Evolutionary conservation across 2,113 vertebrate species (phyloP).

Genomic region (Seriola rivoliana): DNA sequence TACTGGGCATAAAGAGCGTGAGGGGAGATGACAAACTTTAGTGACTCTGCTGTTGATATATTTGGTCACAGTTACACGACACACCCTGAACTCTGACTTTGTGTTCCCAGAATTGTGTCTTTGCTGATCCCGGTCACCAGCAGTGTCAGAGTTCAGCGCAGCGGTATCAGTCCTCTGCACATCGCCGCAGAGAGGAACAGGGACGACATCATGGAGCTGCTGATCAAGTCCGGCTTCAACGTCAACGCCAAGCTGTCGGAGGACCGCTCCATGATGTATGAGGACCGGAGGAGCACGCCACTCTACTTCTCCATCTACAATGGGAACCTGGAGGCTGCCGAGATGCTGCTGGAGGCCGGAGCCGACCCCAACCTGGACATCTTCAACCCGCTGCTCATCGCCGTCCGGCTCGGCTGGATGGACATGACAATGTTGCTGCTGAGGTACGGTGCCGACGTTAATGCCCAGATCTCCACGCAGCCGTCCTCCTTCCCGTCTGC

Average conservation of each 20-base stretch:
- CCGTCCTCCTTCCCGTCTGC: constrained; percentile 90
- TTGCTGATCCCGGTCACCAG: constrained; percentile 91
- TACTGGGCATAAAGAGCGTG: no score
- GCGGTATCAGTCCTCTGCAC: constrained; percentile 93
- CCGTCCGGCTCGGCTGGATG: constrained; percentile 88
- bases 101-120: constrained; percentile 85
- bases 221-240: constrained; percentile 87
- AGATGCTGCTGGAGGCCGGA: constrained; percentile 88
- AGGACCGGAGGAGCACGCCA: constrained; percentile 87
- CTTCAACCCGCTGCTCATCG: constrained; percentile 90
- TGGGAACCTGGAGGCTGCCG: constrained; percentile 86
- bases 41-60: background rate
- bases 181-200: constrained; percentile 89
- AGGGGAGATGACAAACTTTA: background rate
- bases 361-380: constrained; percentile 90
- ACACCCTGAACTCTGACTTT: background rate
- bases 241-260: constrained; percentile 86
- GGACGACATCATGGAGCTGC: constrained; percentile 85
- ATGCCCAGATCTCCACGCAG: constrained; percentile 87
- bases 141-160: constrained; percentile 83
- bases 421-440: constrained; percentile 88
- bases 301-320: constrained; percentile 91
- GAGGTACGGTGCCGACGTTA: constrained; percentile 88
- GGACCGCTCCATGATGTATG: constrained; percentile 86
- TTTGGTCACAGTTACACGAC: no score